Evolutionary conservation across 1,140 invertebrate genomes (phyloP).

Genomic region (Nephila pilipes): DNA sequence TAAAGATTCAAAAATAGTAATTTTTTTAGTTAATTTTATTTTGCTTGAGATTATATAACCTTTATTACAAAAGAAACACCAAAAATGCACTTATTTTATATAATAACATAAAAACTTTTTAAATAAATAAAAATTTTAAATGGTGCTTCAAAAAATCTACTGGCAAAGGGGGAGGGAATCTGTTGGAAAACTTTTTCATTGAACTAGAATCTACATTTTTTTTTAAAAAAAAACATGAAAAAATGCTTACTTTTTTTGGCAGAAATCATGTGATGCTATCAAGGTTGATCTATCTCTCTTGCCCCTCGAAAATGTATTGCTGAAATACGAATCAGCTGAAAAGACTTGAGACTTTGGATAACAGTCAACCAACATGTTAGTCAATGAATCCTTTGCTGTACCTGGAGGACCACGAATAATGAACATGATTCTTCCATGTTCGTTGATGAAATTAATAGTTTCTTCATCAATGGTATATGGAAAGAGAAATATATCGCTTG

Average conservation of each 20-base stretch:
- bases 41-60: no score
- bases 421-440: slow-evolving; percentile 72
- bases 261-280: slow-evolving; percentile 28
- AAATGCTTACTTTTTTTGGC: slow-evolving; percentile 28
- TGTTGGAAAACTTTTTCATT: no score
- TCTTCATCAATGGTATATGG: slow-evolving; percentile 48
- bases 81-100: no score
- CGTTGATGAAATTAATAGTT: slow-evolving; percentile 24
- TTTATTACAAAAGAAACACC: no score
- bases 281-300: not conserved
- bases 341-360: slow-evolving; percentile 21
- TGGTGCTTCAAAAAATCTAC: no score
- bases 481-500: slow-evolving; percentile 55
- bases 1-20: no score
- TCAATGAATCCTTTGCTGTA: slow-evolving; percentile 52
- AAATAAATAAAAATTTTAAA: no score
- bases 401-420: slow-evolving; percentile 68
- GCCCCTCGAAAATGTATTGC: slow-evolving; percentile 3
- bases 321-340: slow-evolving; percentile 63
- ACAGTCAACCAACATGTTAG: not conserved
- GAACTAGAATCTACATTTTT: no score
- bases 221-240: not conserved
- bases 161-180: no score
- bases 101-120: no score
- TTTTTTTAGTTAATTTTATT: no score